These are phyloP conservation scores for Peucedramus taeniatus DNA, from an alignment of 2,113 vertebrate species.

Conservation along the genomic window DNA sequence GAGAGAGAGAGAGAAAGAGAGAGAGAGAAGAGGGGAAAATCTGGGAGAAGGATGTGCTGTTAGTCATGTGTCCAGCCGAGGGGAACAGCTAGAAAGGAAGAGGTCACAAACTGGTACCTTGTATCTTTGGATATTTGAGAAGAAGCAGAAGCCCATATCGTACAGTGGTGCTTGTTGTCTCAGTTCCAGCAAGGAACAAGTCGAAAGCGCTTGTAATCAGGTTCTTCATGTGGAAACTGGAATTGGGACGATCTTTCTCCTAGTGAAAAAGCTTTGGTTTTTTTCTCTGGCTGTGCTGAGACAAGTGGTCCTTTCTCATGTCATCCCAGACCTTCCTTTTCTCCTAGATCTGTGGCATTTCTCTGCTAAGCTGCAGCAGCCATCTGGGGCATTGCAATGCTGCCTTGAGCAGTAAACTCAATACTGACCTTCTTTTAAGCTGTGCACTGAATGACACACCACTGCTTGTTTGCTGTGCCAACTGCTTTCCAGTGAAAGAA, in stretches of 20 bases:
- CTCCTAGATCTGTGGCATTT: not conserved
- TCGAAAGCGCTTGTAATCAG: not conserved
- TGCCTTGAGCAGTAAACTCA: not conserved
- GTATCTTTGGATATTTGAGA: slow-evolving; percentile 16
- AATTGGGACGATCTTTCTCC: slow-evolving; percentile 1
- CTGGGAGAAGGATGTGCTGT: not conserved
- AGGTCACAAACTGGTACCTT: not conserved
- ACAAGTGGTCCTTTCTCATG: not conserved
- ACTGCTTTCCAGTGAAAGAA: not conserved
- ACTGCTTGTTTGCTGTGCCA: not conserved
- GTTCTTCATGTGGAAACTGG: slow-evolving; percentile 21
- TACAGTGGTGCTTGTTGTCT: not conserved
- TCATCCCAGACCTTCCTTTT: not conserved
- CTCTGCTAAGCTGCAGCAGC: not conserved
- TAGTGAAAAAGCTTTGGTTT: not conserved
- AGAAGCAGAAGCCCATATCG: slow-evolving; percentile 33
- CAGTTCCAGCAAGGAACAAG: not conserved
- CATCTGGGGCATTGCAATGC: not conserved
- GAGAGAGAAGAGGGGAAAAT: not conserved
- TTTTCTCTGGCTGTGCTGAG: not conserved
- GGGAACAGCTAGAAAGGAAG: not conserved
- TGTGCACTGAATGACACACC: not conserved
- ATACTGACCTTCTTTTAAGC: not conserved
- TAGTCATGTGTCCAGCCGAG: not conserved
- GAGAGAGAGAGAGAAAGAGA: not conserved